A percentile compares a stretch with the other conserved stretches of the same genome.
phyloP scores from a whole-genome alignment of 2,113 vertebrate genomes.

The Calonectris borealis region DNA sequence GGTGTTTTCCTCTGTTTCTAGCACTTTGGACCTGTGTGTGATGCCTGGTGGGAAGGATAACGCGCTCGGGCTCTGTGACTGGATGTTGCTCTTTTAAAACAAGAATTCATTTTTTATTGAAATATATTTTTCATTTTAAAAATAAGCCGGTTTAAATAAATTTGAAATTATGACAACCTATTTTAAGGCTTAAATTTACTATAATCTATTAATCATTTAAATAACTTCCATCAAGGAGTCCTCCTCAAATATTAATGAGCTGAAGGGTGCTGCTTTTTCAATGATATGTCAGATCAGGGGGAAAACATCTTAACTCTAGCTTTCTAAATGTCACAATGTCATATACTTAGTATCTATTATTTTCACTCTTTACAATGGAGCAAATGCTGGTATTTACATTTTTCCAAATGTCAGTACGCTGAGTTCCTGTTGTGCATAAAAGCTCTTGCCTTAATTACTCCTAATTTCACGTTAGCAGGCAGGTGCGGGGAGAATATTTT shows the following conservation, averaged over 20 bases:
- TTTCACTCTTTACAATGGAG: conserved; percentile 52
- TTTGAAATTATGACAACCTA: conserved; percentile 60
- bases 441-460: conserved; percentile 59
- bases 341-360: conserved; percentile 49
- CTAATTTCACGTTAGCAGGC: conserved; percentile 50
- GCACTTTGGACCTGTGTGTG: not conserved
- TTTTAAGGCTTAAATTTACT: conserved; percentile 60
- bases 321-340: conserved; percentile 64
- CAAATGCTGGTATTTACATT: conserved; percentile 60
- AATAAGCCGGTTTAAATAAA: conserved; percentile 55
- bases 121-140: conserved; percentile 26
- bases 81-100: not conserved
- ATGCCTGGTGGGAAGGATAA: not conserved
- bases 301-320: conserved; percentile 56
- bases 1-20: not conserved
- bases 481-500: conserved; percentile 47
- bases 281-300: conserved; percentile 41
- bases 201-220: conserved; percentile 64
- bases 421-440: conserved; percentile 52
- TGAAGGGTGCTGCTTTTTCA: conserved; percentile 50
- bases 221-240: conserved; percentile 40
- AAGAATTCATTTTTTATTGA: not conserved
- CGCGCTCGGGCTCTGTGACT: fast-evolving
- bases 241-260: conserved; percentile 61
- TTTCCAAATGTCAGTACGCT: conserved; percentile 51